phyloP scores from a whole-genome alignment of 37 sponge, comb jelly and placozoan genomes.

The Cliona cf. orientalis region DNA sequence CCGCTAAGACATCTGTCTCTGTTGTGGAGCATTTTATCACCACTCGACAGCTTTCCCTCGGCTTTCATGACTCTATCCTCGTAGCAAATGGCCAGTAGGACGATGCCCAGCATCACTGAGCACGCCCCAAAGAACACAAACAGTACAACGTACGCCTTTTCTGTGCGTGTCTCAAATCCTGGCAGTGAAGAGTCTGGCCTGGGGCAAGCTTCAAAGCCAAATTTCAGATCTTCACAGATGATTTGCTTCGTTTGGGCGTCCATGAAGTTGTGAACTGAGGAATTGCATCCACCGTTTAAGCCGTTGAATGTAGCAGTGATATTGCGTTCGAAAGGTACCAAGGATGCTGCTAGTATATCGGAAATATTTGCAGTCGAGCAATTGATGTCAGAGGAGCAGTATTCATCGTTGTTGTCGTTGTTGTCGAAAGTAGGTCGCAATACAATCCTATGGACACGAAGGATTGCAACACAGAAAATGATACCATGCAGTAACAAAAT shows the following conservation, averaged over 20 bases:
- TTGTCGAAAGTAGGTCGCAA: not conserved
- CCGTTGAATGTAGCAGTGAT: too few species aligned
- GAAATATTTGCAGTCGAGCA: not conserved
- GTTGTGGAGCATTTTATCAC: not conserved
- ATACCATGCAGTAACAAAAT: not conserved
- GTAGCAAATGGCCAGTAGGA: conserved; percentile 1
- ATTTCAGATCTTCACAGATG: too few species aligned
- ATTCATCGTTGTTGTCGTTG: not conserved
- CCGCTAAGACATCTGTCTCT: conserved; percentile 2
- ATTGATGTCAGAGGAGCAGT: not conserved
- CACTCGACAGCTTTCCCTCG: not conserved
- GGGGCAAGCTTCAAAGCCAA: too few species aligned
- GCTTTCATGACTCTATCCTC: conserved; percentile 36
- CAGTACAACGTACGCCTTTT: conserved; percentile 16
- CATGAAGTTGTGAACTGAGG: too few species aligned
- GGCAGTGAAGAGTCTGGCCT: too few species aligned
- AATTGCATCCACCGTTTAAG: too few species aligned
- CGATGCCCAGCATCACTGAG: not conserved
- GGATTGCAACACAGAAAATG: not conserved
- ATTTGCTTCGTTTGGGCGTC: too few species aligned
- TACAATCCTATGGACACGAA: not conserved
- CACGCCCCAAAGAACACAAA: not conserved
- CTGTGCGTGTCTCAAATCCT: conserved; percentile 19
- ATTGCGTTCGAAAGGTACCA: too few species aligned
- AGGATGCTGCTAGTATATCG: not conserved